Base-by-base conservation (phyloP, 1,140 invertebrate genomes). In the Halesus radiatus region DNA sequence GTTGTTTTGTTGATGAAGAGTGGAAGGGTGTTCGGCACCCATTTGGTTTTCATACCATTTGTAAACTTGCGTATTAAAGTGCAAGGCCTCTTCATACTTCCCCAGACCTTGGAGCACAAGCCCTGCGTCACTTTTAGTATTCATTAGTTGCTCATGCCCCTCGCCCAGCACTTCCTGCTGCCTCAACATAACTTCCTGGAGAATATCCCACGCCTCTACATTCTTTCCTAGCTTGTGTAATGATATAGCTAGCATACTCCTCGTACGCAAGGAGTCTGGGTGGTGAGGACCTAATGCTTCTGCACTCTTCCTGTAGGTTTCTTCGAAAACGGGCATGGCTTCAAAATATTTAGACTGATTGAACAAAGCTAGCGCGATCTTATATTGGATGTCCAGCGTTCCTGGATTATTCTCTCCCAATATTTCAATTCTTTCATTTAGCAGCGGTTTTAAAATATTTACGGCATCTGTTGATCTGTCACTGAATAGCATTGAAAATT, bases 331-430 rank as follows among this genome's bases (percentile, higher is more conserved):
- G 8, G 56, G 23, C 64, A 53, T 52, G 7, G 68, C 68, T 52
- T 72, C 68, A 18, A 50, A 20, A 72, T 72, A 72, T 23, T 72
- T 72, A 15, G 18, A 72, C 52, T 72, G 68, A 23, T 20, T 22
- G 18, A 23, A 52, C 50, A 72, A 52, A 23, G 52, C 22, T 52
- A 8, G 1, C 10, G 45, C 37, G 20, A 72, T 72, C 8, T 52
- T 22, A 22, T 72, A 8, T 20, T 4, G 16, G 8, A 72, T 22
- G 8, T 72, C 68, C 18, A 52, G 15, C 16, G 37, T 52, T n/a
- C 37, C 37, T 13, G 68, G 68, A 15, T 52, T 70, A 70, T 72
- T 45, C 3, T 53, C 37, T 52, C 68, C 68, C 6, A 72, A 72
- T 53, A 72, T 52, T 72, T 52, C 68, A 4, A 22, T 22, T 53